Evolutionary conservation across 2,797 vertebrate genomes (phyloP).

Genomic region (Lateolabrax maculatus): DNA sequence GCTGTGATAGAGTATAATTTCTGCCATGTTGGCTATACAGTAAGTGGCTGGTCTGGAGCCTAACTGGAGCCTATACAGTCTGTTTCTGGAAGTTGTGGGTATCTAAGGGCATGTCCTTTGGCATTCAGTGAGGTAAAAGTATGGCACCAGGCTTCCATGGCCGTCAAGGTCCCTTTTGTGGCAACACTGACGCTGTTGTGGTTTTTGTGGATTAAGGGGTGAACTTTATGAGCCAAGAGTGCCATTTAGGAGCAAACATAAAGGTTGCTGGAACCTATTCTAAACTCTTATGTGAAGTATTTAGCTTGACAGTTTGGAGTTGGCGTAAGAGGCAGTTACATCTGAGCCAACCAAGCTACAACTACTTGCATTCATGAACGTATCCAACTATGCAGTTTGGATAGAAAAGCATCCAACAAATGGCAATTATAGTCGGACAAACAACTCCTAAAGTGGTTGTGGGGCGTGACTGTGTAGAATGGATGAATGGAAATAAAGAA

Average conservation of each 20-base stretch:
- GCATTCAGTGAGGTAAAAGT: slow-evolving; percentile 19
- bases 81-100: slow-evolving; percentile 45
- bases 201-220: slow-evolving; percentile 38
- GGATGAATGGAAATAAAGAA: slow-evolving; percentile 39
- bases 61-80: slow-evolving; percentile 50
- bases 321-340: slow-evolving; percentile 11
- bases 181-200: slow-evolving; percentile 49
- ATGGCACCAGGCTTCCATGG: slow-evolving; percentile 19
- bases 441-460: slow-evolving; percentile 34
- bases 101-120: slow-evolving; percentile 26
- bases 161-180: slow-evolving; percentile 37
- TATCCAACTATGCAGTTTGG: slow-evolving; percentile 29
- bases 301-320: slow-evolving; percentile 37
- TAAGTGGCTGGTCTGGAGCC: slow-evolving; percentile 64
- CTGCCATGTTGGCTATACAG: slow-evolving; percentile 49
- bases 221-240: slow-evolving; percentile 51
- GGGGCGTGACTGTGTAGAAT: slow-evolving; percentile 18
- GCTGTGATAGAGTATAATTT: slow-evolving; percentile 62
- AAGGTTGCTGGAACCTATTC: slow-evolving; percentile 47
- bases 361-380: slow-evolving; percentile 24
- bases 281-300: slow-evolving; percentile 31
- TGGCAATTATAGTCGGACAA: slow-evolving; percentile 37
- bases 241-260: slow-evolving; percentile 49
- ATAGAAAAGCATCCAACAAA: slow-evolving; percentile 22
- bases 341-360: slow-evolving; percentile 24